These are phyloP conservation scores for Sebastes vulpes DNA, from an alignment of 2,797 vertebrate genomes.

Conservation along the genomic window DNA sequence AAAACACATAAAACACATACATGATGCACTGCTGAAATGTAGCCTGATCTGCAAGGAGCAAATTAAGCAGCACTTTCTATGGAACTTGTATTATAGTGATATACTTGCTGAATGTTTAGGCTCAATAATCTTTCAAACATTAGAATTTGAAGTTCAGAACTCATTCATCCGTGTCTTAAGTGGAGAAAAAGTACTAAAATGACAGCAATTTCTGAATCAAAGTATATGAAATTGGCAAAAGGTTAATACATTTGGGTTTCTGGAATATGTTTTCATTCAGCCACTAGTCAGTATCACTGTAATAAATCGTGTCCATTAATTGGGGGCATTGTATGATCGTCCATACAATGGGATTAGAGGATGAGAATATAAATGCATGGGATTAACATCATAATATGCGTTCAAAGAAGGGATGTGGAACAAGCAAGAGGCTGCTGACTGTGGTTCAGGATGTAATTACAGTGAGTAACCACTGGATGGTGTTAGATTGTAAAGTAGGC, in stretches of 20 bases:
- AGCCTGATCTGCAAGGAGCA: not conserved
- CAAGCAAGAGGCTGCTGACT: not conserved
- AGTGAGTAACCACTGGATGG: conserved; percentile 23
- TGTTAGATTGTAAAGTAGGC: not conserved
- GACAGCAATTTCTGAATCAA: not conserved
- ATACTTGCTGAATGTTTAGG: not conserved
- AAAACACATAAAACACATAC: not conserved
- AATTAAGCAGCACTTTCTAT: not conserved
- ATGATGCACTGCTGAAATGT: not conserved
- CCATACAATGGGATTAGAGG: not conserved
- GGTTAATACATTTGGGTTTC: not conserved
- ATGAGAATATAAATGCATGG: conserved; percentile 2
- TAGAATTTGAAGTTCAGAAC: not conserved
- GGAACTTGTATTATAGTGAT: conserved; percentile 24
- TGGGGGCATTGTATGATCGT: not conserved
- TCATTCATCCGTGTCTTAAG: not conserved
- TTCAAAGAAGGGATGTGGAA: not conserved
- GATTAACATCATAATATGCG: conserved; percentile 11
- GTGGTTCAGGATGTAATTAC: conserved; percentile 1
- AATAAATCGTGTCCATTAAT: conserved; percentile 25
- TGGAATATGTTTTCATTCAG: not conserved
- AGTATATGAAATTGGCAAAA: not conserved
- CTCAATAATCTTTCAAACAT: not conserved
- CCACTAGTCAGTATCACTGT: conserved; percentile 6
- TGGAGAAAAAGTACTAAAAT: not conserved